Conservation (phyloP, 2,113 vertebrate genomes). For the Syngnathus scovelli region DNA sequence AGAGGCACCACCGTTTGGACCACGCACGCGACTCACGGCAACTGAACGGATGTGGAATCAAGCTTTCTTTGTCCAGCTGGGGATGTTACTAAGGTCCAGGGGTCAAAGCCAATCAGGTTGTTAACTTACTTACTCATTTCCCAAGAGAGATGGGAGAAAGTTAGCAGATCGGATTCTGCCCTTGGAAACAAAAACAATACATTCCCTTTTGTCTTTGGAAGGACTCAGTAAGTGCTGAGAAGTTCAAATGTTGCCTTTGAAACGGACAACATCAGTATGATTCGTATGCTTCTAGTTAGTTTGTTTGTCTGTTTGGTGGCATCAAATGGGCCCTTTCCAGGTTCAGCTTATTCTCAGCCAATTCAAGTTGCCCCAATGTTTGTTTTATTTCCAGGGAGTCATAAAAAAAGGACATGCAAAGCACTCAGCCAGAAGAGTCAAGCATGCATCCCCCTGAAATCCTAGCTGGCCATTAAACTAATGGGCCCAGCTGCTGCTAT, state of each 20-base stretch:
- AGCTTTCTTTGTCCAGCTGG: conserved; percentile 52
- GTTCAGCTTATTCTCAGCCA: conserved; percentile 5
- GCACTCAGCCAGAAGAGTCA: conserved; percentile 72
- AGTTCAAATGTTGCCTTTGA: neutral
- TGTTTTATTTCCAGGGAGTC: conserved; percentile 68
- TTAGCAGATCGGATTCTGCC: neutral
- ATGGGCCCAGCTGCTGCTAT: conserved; percentile 64
- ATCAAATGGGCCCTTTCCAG: neutral
- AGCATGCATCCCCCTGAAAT: conserved; percentile 74
- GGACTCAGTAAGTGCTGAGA: neutral
- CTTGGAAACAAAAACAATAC: conserved; percentile 1
- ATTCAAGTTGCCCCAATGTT: conserved; percentile 52
- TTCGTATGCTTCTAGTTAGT: neutral
- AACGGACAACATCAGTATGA: too few species aligned
- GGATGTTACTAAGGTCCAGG: conserved; percentile 47
- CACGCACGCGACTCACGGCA: neutral
- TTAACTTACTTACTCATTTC: conserved; percentile 27
- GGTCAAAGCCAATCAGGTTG: conserved; percentile 49
- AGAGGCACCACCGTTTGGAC: neutral
- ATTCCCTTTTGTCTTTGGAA: neutral
- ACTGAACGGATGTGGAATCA: conserved; percentile 43
- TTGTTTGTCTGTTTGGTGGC: neutral
- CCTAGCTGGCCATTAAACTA: conserved; percentile 75
- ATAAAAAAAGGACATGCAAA: conserved; percentile 68
- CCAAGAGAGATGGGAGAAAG: conserved; percentile 24